Base-by-base conservation (phyloP, 2,113 vertebrate genomes). In the Myotis yumanensis region DNA sequence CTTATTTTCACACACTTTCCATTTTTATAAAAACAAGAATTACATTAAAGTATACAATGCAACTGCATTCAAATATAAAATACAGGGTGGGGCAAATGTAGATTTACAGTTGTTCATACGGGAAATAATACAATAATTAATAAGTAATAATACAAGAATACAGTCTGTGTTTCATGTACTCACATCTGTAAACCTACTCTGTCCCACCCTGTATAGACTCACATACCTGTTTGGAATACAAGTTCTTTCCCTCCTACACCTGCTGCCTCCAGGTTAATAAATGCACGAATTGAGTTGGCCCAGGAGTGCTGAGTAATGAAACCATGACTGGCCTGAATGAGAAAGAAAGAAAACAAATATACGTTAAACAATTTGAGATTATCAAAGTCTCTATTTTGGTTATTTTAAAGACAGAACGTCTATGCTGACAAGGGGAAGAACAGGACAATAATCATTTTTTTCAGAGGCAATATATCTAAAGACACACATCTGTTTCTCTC, bases 241-340 rank as follows among this genome's bases (percentile, higher is more conserved):
- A 99, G 99, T 97, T 99, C 99, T 95, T 99, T 99, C 96, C 99
- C 99, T 84, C 99, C 99, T n/a, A 99, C 99, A 91, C 99, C 99
- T 62, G 99, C 99, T 95, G 99, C 99, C 98, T 99, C 99, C 98
- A 99, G 97, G 98, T 99, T 99, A 97, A 99, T 99, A 97, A 99
- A 99, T 85, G 99, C 99, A 95, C 99, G 98, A 96, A 99, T 98
- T 92, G 98, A 98, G 97, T 99, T 98, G 94, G 99, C 99, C 99
- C 99, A 99, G 12, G 98, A 98, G 96, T 99, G 99, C 97, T 99
- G 99, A 32, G 99, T 99, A 98, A 99, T 99, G 97, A 99, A 99
- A 73, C 99, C 99, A 15, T 99, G 99, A 98, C 99, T 99, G 76
- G 99, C 99, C 99, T 99, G 96, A 96, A 96, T 37, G 48, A 88